Conservation (phyloP, 2,113 vertebrate genomes). For the Chiloscyllium plagiosum region DNA sequence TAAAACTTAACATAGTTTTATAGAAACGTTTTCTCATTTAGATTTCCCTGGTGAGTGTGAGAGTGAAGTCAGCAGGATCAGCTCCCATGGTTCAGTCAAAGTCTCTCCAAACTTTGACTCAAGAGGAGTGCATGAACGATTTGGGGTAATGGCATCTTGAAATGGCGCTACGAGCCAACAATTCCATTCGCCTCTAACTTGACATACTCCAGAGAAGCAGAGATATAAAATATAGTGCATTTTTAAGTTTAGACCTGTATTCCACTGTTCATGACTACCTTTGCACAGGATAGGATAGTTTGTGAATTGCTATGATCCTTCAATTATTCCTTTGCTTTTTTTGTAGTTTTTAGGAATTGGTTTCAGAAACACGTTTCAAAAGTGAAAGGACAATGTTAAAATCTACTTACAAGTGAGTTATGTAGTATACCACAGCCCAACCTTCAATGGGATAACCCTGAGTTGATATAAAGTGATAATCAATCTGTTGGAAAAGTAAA, state of each 20-base stretch:
- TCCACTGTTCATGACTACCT: neutral
- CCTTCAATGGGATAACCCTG: constrained; percentile 78
- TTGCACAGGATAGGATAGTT: neutral
- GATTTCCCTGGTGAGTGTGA: neutral
- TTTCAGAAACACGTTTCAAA: constrained; percentile 4
- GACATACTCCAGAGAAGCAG: neutral
- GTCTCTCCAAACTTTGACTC: neutral
- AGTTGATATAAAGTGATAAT: constrained; percentile 81
- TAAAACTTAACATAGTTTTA: neutral
- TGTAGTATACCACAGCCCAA: constrained; percentile 83
- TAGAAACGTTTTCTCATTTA: neutral
- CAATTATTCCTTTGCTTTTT: neutral
- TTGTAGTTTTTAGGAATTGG: constrained; percentile 38
- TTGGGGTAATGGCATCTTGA: neutral
- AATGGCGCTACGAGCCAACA: neutral
- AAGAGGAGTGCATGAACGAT: neutral
- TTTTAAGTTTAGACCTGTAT: neutral
- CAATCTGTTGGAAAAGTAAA: constrained; percentile 60
- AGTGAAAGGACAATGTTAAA: neutral
- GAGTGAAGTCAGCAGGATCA: neutral
- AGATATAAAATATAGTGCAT: neutral
- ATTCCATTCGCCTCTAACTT: neutral
- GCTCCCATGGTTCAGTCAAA: neutral
- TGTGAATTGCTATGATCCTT: neutral
- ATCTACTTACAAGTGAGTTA: constrained; percentile 75